Conservation (phyloP, 2,888 invertebrate species). For the Leptogaster cylindrica region DNA sequence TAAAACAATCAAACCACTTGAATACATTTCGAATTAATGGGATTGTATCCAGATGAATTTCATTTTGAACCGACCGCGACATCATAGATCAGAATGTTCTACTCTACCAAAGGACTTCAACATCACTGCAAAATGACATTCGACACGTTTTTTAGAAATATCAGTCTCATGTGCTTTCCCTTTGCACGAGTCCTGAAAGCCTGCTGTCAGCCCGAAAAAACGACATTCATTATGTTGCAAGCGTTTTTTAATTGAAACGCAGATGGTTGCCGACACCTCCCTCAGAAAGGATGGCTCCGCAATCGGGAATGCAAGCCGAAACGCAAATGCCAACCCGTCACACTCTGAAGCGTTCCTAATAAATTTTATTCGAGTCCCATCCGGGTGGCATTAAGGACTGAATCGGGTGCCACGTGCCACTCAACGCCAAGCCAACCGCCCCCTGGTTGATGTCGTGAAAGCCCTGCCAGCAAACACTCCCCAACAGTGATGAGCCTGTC, state of each 20-base stretch:
- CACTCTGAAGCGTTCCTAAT: conserved; percentile 40
- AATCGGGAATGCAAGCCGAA: neutral
- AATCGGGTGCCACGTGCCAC: conserved; percentile 27
- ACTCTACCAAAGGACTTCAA: too few relatives aligned
- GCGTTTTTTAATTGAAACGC: conserved; percentile 27
- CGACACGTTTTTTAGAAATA: too few relatives aligned
- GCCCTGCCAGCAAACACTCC: conserved; percentile 15
- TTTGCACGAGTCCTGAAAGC: too few relatives aligned
- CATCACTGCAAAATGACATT: too few relatives aligned
- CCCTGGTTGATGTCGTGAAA: conserved; percentile 16
- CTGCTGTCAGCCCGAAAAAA: too few relatives aligned
- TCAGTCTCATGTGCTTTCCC: too few relatives aligned
- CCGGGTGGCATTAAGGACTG: conserved; percentile 23
- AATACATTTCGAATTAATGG: too few relatives aligned
- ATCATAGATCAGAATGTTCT: too few relatives aligned
- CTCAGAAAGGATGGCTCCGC: neutral
- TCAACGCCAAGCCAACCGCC: neutral
- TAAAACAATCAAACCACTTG: too few relatives aligned
- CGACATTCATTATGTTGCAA: neutral
- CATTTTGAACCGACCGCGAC: too few relatives aligned
- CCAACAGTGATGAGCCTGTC: conserved; percentile 31
- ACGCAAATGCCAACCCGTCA: conserved; percentile 36
- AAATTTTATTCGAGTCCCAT: too few relatives aligned
- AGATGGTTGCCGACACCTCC: conserved; percentile 12
- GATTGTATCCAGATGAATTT: too few relatives aligned